Evolutionary conservation across 2,113 vertebrate species (phyloP), one percentile per base, ranked within the genome.

Genomic region (Azemiops feae): DNA sequence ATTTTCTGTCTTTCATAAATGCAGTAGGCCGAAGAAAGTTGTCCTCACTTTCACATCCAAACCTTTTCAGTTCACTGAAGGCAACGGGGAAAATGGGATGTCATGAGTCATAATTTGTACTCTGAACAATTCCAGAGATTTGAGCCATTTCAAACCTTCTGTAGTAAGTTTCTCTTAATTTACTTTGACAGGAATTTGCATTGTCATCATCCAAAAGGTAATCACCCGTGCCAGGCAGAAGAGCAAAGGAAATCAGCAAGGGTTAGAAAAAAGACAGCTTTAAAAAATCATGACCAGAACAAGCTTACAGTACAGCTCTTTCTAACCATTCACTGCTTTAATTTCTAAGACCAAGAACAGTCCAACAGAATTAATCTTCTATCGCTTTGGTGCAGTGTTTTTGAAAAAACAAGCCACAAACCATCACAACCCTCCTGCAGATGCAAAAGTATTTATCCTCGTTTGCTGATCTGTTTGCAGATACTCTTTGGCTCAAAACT

Each of bases 131-230:
- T 89, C 16, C 4, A 85, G 90, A 92, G 91, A 30, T 0, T 5
- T 0, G 93, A 95, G 94, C 93, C 94, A 94, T 97, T 96, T 95
- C 95, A 96, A 94, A 92, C 92, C 89, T 20, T 0, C 69, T 5
- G 0, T 43, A 90, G 95, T 96, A 89, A 81, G 96, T 96, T 96
- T 93, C 94, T 95, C 43, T 94, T 97, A 95, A 96, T 96, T 97
- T 94, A 94, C 91, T 96, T 89, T 96, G 96, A 95, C 95, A 93
- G 95, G 91, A 95, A 96, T 96, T 94, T n/a, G 53, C 95, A 93
- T 93, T 88, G 0, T 45, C 92, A 27, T 94, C 94, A 23, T 94
- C 94, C 95, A 91, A 93, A 96, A 93, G 5, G 6, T 91, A 47
- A 85, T 47, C 57, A 9, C 92, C 93, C 54, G 0, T 92, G 95